Base-by-base conservation (phyloP, 2,888 invertebrate species). In the Agriopis aurantiaria region DNA sequence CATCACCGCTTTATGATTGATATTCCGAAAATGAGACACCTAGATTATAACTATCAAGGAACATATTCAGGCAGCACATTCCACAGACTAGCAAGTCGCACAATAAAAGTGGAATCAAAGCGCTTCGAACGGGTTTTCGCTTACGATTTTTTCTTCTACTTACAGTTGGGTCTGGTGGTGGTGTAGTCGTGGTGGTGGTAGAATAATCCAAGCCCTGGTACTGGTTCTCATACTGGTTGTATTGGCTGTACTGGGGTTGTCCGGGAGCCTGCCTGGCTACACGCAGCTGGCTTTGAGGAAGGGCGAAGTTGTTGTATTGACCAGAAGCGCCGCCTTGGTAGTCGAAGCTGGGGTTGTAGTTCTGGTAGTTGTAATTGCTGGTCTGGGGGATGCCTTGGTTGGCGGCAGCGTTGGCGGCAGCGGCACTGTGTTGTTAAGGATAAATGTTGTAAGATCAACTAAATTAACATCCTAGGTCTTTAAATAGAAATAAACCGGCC, bases 161-260 rank as follows among this genome's bases (percentile, higher is more conserved):
- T 68, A 93, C 93, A 73, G 93, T 93, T 49, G 93, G 91, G 72
- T 92, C 92, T 23, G 90, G 89, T 49, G 91, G 90, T 74, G 49
- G 75, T 70, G 73, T 78, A 57, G 58, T 78, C 49, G 64, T 79
- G 66, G 72, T 82, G 60, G 75, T 71, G 65, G 68, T 72, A 71
- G 73, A 64, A 56, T 67, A 70, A 3, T 57, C 45, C 17, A 58
- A 57, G 0, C 23, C 46, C 12, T 23, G 60, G 58, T 58, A 61
- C 14, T 46, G 53, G 68, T 71, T 72, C 49, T 53, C 52, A n/a
- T 63, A 55, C 48, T 71, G 71, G 45, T 72, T 76, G 75, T 49
- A 62, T 68, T 81, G 80, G 9, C 78, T 69, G 45, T 64, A 40
- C 33, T 63, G 61, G 53, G 63, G 48, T 49, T 68, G 69, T 7